Percentiles rank a stretch among this genome's conserved stretches.
Evolutionary conservation across 1,140 invertebrate genomes (phyloP).

Genomic region (Phymorhynchus buccinoides): DNA sequence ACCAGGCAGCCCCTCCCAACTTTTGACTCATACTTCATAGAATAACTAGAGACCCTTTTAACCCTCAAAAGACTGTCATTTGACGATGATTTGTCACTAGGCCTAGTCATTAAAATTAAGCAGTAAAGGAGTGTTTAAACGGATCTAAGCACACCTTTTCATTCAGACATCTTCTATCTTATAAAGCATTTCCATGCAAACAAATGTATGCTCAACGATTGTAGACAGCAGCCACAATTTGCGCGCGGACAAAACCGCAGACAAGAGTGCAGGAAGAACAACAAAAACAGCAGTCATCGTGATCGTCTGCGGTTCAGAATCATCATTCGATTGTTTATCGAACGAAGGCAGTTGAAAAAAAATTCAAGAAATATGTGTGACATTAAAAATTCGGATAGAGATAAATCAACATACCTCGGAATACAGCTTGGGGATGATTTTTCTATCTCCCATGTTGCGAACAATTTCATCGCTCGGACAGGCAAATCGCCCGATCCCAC

Average conservation of each 20-base stretch:
- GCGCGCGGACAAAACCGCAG: neutral
- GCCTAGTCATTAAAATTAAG: too few species aligned
- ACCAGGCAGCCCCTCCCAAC: too few species aligned
- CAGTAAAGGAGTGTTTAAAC: too few species aligned
- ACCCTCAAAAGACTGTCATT: too few species aligned
- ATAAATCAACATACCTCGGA: conserved; percentile 83
- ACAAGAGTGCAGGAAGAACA: too few species aligned
- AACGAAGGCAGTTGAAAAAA: neutral
- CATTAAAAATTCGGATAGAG: neutral
- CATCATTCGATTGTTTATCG: conserved; percentile 4
- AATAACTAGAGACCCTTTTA: too few species aligned
- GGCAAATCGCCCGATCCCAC: conserved; percentile 79
- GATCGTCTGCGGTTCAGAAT: too few species aligned
- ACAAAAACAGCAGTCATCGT: too few species aligned
- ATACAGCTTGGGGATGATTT: conserved; percentile 96
- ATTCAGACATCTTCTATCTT: neutral
- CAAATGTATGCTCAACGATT: neutral
- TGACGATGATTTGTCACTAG: too few species aligned
- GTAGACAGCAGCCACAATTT: neutral
- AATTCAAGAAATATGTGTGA: too few species aligned
- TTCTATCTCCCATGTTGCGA: conserved; percentile 98
- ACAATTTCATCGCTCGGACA: conserved; percentile 93
- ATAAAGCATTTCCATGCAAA: neutral
- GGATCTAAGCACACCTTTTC: too few species aligned
- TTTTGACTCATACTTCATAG: too few species aligned